Base-by-base conservation (phyloP, 92 coral and sea anemone genomes). In the Porites divaricata region DNA sequence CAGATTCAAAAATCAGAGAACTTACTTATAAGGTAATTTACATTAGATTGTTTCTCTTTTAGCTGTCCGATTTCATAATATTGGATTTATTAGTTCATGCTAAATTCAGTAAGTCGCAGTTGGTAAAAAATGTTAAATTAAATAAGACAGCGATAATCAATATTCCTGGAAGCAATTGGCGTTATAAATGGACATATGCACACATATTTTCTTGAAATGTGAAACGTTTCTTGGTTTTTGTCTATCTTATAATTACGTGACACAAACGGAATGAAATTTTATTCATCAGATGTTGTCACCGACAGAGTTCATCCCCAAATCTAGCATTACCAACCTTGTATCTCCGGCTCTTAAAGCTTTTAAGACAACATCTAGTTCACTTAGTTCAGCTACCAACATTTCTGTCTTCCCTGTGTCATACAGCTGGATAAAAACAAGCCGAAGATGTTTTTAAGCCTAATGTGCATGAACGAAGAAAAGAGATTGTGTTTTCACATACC, bases 341-440 rank as follows among this genome's bases (percentile, higher is more conserved):
- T 94, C 95, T 64, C 95, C 98, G 21, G 97, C 98, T 86, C 91
- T 88, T 15, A 97, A 72, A 76, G 95, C 93, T 80, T 95, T 95
- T 64, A 95, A 88, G 62, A 97, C 88, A 21, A 86, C 95, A 26
- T 93, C 95, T 45, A 97, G 75, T 35, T 93, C 91, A 53, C 95
- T 83, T 25, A 97, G 81, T 75, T 90, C 97, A 45, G 87, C 88
- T 74, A 92, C 98, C 78, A 96, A 86, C 15, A 93, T 78, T 35
- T 86, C 89, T 15, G 86, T 85, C 71, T 96, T 94, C 6, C 96
- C 95, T 6, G 81, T 85, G 52, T 89, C 88, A 75, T 86, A 94
- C 68, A 96, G 94, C 98, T 96, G 68, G 62, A 76, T 26, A 66
- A 90, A 64, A 65, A 41, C 84, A 76, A 78, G 58, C 81, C 63